Base-by-base conservation (phyloP, 1,140 invertebrate genomes). In the Acyrthosiphon pisum region DNA sequence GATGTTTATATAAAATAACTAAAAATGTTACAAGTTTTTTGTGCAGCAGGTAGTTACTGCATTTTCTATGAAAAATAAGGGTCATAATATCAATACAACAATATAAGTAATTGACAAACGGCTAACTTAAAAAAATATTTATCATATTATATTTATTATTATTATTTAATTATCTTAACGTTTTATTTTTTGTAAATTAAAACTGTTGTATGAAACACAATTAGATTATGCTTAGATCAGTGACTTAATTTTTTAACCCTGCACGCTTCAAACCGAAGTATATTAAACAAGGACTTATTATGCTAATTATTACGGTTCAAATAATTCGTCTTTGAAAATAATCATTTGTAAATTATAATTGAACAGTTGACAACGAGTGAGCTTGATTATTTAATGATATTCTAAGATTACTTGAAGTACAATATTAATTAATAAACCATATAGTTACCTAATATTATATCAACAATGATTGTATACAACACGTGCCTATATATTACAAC, bases 401-500 rank as follows among this genome's bases (percentile, higher is more conserved):
- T n/a, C 30, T 68, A 68, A 14, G n/a, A 68, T 68, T 9, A 4
- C 60, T n/a, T 18, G 30, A 68, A 68, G 11, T n/a, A 68, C 60
- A n/a, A n/a, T 68, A 68, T 68, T 68, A n/a, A 68, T 68, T 68
- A 68, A n/a, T 68, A 68, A 68, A 76, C 60, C n/a, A 76, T 76
- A 9, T 68, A 76, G 60, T n/a, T 76, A 76, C 60, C 60, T 76
- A 76, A 30, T n/a, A 30, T 60, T 30, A 60, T 60, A 60, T 60
- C 56, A n/a, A 68, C 11, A 68, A 6, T 6, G 2, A n/a, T 76
- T 76, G 11, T n/a, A n/a, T n/a, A 76, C 11, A 76, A 76, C n/a
- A 76, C 14, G 26, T 76, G 11, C 60, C n/a, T 76, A n/a, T 76
- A n/a, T 76, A 53, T 53, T 53, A 53, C 50, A 23, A 22, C 9